These are phyloP conservation scores for Umimayanthus kanabou DNA, from an alignment of 92 coral and sea anemone species.

Conservation along the genomic window DNA sequence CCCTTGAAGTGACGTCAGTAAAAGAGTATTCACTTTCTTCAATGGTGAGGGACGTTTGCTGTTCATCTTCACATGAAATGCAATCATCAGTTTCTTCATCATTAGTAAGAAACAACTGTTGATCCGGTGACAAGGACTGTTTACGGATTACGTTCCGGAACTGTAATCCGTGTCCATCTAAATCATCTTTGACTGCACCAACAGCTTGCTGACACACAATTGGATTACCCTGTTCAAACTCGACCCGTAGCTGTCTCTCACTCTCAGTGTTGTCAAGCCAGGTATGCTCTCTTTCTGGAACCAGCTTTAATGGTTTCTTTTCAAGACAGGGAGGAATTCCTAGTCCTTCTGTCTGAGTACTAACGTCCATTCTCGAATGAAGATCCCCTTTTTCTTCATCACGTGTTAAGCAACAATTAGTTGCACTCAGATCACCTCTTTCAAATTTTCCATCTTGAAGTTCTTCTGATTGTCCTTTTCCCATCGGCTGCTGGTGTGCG, in stretches of 20 bases:
- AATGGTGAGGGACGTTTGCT: background rate
- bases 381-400: no score
- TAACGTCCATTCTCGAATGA: background rate
- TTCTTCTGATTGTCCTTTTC: background rate
- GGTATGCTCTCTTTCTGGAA: background rate
- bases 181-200: background rate
- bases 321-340: conserved; percentile 4
- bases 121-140: background rate
- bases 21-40: background rate
- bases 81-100: background rate
- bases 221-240: background rate
- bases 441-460: background rate
- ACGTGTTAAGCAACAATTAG: no score
- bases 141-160: no score
- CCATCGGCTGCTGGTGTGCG: background rate
- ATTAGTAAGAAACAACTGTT: background rate
- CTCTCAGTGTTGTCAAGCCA: background rate
- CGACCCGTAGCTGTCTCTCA: background rate
- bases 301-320: background rate
- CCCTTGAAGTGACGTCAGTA: background rate
- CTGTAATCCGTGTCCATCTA: background rate
- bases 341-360: conserved; percentile 13
- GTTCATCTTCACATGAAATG: background rate
- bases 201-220: background rate
- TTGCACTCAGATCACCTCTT: background rate